Base-by-base conservation (phyloP, 2,888 invertebrate species). In the Criorhina ranunculi region DNA sequence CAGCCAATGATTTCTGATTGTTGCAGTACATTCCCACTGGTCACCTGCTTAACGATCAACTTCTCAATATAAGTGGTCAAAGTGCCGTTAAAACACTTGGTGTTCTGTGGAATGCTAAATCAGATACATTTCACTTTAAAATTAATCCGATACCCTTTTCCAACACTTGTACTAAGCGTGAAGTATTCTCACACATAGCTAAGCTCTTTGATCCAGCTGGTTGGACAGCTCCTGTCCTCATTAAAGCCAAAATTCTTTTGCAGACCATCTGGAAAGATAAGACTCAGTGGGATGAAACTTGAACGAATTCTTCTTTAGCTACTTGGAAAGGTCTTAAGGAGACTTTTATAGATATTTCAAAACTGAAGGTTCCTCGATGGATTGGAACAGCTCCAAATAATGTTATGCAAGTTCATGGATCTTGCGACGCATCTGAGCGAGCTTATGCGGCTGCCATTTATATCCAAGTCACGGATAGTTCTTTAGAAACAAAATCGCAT, bases 361-460 rank as follows among this genome's bases (percentile, higher is more conserved):
- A 53, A 12, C 33, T 86, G 8, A 44, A 57, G 24, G 59, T 86
- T 19, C 79, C 85, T 2, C 46, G 80, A 29, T 86, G 86, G 79
- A 37, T 82, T 1, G 33, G 17, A 81, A 35, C 66, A 67, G 33
- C 0, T 9, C 49, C 29, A 0, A n/a, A 35, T 7, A 46, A 6
- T 9, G 4, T 3, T 0, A 29, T 5, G 3, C 29, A 29, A 29
- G 5, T 29, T 29, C 5, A 29, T 5, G 29, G 29, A 29, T 29
- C 29, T 29, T 59, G 49, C 19, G 79, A 78, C 5, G 35, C 72
- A 5, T 72, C 62, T 1, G 78, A 62, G 37, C 5, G 15, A 15
- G 29, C 29, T 5, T 29, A 29, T 29, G 3, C 29, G 4, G 29
- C 29, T 5, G 29, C 29, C 5, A 29, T 29, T 5, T 29, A 33